These are phyloP conservation scores for Trichacis sp. DNA, from an alignment of 2,888 invertebrate genomes.

Conservation along the genomic window DNA sequence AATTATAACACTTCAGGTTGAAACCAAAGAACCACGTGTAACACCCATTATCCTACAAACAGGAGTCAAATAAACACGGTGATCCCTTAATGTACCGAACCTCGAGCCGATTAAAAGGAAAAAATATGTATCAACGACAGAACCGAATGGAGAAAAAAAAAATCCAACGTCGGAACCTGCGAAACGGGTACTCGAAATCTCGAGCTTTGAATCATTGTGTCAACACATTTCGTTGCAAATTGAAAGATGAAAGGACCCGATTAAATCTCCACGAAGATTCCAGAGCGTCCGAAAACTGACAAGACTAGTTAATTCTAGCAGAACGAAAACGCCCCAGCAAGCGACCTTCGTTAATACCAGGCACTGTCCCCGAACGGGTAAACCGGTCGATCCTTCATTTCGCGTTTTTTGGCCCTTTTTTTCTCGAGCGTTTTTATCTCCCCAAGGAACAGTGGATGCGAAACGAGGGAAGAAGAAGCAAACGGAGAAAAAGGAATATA, in stretches of 20 bases:
- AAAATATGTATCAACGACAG: too few species aligned
- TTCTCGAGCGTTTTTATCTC: conserved; percentile 22
- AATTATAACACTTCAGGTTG: too few species aligned
- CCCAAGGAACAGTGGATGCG: too few species aligned
- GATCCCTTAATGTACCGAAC: too few species aligned
- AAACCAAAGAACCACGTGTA: too few species aligned
- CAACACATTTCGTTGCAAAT: not conserved
- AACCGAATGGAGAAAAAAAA: too few species aligned
- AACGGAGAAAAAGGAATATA: conserved; percentile 7
- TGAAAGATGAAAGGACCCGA: not conserved
- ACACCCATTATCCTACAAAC: too few species aligned
- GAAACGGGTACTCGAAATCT: too few species aligned
- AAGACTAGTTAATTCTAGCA: conserved; percentile 5
- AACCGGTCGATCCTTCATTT: conserved; percentile 55
- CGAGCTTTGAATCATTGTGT: not conserved
- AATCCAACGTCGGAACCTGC: too few species aligned
- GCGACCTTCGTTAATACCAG: conserved; percentile 29
- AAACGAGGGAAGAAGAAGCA: conserved; percentile 7
- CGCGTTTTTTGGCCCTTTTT: not conserved
- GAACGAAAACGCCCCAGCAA: conserved; percentile 36
- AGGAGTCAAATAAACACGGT: too few species aligned
- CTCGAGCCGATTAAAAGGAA: too few species aligned
- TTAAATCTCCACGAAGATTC: not conserved
- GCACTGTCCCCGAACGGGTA: conserved; percentile 54
- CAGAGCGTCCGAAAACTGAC: not conserved